Percentiles rank a stretch among this genome's conserved stretches.
Conservation (phyloP, 2,797 vertebrate genomes). For the Chelidonichthys spinosus region DNA sequence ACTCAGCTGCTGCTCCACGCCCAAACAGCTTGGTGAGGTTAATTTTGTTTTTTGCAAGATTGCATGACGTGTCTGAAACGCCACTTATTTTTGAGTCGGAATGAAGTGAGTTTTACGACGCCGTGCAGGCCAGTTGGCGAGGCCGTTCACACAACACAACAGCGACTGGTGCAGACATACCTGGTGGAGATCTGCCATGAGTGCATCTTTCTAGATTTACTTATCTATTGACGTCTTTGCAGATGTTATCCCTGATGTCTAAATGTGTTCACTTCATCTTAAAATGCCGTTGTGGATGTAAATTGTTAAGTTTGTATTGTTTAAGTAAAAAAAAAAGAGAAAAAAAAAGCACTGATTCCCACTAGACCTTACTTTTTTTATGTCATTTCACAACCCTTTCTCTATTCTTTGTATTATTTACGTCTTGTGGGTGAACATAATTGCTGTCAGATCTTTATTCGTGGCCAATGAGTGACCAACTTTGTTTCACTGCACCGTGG, state of each 20-base stretch:
- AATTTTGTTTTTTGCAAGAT: no score
- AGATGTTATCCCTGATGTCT: neutral
- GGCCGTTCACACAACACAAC: no score
- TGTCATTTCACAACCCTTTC: neutral
- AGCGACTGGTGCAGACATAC: neutral
- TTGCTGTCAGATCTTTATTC: neutral
- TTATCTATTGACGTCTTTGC: neutral
- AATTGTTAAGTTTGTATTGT: neutral
- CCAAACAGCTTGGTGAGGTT: no score
- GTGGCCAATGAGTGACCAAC: no score
- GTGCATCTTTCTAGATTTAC: neutral
- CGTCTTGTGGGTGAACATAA: neutral
- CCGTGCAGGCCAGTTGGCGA: neutral
- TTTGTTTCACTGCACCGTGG: neutral
- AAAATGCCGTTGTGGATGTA: neutral
- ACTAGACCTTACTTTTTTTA: neutral
- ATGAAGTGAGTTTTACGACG: neutral
- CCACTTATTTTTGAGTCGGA: no score
- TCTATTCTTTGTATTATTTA: neutral
- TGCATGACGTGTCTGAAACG: no score
- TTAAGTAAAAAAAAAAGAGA: neutral
- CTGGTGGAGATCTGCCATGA: neutral
- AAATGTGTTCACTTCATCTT: neutral
- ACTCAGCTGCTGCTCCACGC: no score
- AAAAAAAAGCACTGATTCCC: neutral